Evolutionary conservation across 1,140 invertebrate genomes (phyloP).

Genomic region (Eupeodes corollae): DNA sequence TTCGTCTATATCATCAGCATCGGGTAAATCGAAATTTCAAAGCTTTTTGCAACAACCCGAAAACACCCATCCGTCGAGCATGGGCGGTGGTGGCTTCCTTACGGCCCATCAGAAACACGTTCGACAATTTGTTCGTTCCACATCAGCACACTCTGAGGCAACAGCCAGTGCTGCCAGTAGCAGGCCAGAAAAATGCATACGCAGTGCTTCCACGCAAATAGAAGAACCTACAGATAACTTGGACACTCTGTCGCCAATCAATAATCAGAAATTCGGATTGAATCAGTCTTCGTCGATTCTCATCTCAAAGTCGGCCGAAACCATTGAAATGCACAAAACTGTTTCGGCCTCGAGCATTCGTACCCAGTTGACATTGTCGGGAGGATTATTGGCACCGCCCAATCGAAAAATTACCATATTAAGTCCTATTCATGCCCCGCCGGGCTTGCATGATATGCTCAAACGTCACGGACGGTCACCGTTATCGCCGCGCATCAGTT

Average conservation of each 20-base stretch:
- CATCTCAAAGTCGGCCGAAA: slow-evolving; percentile 36
- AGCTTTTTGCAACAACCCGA: slow-evolving; percentile 35
- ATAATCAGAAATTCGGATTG: slow-evolving; percentile 24
- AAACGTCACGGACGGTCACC: slow-evolving; percentile 29
- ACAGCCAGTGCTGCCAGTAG: slow-evolving; percentile 13
- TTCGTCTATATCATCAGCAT: slow-evolving; percentile 6
- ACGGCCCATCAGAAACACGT: slow-evolving; percentile 37
- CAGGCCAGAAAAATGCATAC: slow-evolving; percentile 30
- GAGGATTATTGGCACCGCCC: slow-evolving; percentile 32
- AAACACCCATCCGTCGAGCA: slow-evolving; percentile 10
- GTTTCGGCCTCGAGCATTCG: slow-evolving; percentile 19
- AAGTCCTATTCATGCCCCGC: slow-evolving; percentile 33
- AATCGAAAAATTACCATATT: slow-evolving; percentile 36
- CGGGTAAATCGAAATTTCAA: slow-evolving; percentile 28
- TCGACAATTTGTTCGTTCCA: slow-evolving; percentile 34
- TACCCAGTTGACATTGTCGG: slow-evolving; percentile 32
- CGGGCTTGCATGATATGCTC: slow-evolving; percentile 33
- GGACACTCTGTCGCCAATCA: slow-evolving; percentile 6
- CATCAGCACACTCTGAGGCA: slow-evolving; percentile 34
- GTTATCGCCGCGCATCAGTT: slow-evolving; percentile 32
- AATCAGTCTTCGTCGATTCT: slow-evolving; percentile 34
- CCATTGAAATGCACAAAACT: slow-evolving; percentile 32
- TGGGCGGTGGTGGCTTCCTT: slow-evolving; percentile 14
- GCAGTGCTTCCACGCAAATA: slow-evolving; percentile 35
- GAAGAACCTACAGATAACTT: slow-evolving; percentile 18